Conservation (phyloP, 2,888 invertebrate species). For the Selenia dentaria region DNA sequence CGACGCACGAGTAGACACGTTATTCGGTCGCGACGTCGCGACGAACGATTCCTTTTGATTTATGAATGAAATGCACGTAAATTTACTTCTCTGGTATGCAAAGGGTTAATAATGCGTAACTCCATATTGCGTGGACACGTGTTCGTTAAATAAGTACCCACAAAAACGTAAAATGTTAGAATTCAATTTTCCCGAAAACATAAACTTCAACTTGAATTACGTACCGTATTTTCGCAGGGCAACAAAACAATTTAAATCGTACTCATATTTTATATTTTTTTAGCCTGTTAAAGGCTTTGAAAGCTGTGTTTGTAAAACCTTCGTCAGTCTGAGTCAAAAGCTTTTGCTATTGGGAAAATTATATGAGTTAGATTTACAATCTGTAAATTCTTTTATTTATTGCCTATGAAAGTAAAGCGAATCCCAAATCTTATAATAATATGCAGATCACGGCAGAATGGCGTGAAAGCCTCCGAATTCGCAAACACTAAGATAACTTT, state of each 20-base stretch:
- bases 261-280: too few species aligned
- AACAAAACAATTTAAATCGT: not conserved
- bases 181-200: too few species aligned
- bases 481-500: slow-evolving; percentile 6
- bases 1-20: too few species aligned
- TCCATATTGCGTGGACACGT: too few species aligned
- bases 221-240: not conserved
- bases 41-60: too few species aligned
- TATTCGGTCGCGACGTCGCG: too few species aligned
- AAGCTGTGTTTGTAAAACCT: slow-evolving; percentile 4
- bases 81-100: too few species aligned
- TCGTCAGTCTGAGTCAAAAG: not conserved
- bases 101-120: too few species aligned
- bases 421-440: not conserved
- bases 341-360: not conserved
- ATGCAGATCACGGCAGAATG: slow-evolving; percentile 5
- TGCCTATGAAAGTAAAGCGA: not conserved
- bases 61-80: too few species aligned
- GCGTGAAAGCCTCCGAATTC: slow-evolving; percentile 7
- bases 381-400: slow-evolving; percentile 6
- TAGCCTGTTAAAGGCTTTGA: not conserved
- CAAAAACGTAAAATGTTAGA: too few species aligned
- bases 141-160: too few species aligned
- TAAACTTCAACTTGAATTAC: too few species aligned
- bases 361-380: not conserved